Base-by-base conservation (phyloP, 2,888 invertebrate genomes). In the Apodemia hepburni region DNA sequence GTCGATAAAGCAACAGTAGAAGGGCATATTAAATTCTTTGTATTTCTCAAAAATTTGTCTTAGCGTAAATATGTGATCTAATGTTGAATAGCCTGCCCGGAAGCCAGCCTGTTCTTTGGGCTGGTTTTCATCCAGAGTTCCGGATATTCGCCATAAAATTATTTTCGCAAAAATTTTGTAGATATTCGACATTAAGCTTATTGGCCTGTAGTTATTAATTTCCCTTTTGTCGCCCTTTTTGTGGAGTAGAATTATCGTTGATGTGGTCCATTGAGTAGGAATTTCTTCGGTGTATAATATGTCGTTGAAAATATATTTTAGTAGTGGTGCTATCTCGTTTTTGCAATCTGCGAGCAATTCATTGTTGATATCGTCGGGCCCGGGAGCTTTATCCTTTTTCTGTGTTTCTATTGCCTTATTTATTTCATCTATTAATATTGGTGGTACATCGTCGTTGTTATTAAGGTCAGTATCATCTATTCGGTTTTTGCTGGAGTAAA, bases 351-450 rank as follows among this genome's bases (percentile, higher is more conserved):
- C 9, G 38, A 64, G 45, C 35, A 29, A 22, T 22, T 22, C 22
- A 22, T 22, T 22, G 22, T 22, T 22, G 22, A 22, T 22, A 22
- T 22, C 22, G 22, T 22, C 22, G 22, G 22, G 22, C 22, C 22
- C 22, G 22, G 22, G 22, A 22, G 22, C 22, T 22, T 22, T 22
- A 22, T 22, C 22, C 22, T 22, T 22, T 22, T 22, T 22, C 22
- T 22, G 22, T 22, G 22, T 22, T 22, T 22, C 22, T 22, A 22
- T 22, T 22, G 22, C 22, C 22, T 22, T 22, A 22, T 22, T 22
- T 66, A 60, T 35, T 64, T 64, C 61, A n/a, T 38, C 57, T 18
- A 18, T 12, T 60, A 61, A 42, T 54, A 62, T 61, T 27, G 22
- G 45, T 33, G 60, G 60, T 11, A 62, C 60, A 22, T 12, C 49